A percentile compares a stretch with the other conserved stretches of the same genome.
Evolutionary conservation across 2,888 invertebrate genomes (phyloP).

Genomic region (Cephus runcator): DNA sequence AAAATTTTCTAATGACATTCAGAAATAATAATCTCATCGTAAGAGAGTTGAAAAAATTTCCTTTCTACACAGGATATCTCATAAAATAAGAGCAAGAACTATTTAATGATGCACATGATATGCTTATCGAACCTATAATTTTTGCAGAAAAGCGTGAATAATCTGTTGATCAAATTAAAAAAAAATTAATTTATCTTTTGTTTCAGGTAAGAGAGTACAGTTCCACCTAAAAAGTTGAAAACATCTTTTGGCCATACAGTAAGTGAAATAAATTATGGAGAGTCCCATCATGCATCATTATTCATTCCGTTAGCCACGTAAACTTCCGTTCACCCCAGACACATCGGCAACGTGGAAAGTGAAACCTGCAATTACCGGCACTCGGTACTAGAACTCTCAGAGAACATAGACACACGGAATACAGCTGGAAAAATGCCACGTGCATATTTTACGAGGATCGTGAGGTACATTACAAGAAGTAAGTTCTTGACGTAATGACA

Average conservation of each 20-base stretch:
- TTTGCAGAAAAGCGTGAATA: not conserved
- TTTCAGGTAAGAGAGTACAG: not conserved
- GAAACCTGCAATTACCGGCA: slow-evolving; percentile 2
- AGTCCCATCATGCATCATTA: not conserved
- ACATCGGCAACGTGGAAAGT: not conserved
- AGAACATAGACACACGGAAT: not conserved
- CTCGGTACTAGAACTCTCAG: not conserved
- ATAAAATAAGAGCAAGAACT: not conserved
- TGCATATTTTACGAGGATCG: slow-evolving; percentile 19
- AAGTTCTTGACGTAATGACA: slow-evolving; percentile 22
- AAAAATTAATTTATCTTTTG: not conserved
- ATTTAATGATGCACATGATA: not conserved
- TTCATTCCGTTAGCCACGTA: not conserved
- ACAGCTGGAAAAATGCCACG: slow-evolving; percentile 11
- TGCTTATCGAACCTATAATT: not conserved
- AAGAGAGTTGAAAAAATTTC: not conserved
- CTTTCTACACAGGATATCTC: not conserved
- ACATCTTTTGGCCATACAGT: not conserved
- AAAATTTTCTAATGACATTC: not conserved
- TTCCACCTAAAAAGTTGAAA: not conserved
- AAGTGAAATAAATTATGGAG: not conserved
- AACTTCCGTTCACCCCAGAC: not conserved
- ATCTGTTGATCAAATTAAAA: not conserved
- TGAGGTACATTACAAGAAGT: slow-evolving; percentile 10
- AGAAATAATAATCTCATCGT: not conserved